A percentile compares a stretch with the other conserved stretches of the same genome.
phyloP scores from a whole-genome alignment of 2,888 invertebrate genomes.

The Scrobipalpa atriplicella region DNA sequence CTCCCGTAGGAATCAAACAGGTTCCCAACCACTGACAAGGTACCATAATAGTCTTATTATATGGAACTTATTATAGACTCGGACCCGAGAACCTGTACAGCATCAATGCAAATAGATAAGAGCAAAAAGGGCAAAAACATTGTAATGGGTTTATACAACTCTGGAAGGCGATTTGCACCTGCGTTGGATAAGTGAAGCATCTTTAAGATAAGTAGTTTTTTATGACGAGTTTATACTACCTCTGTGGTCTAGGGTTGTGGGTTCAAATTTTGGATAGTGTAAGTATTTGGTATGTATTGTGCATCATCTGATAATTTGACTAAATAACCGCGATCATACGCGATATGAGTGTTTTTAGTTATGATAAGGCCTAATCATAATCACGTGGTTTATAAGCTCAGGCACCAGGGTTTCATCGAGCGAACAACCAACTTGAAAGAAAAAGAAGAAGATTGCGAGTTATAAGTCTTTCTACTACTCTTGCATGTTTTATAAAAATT shows the following conservation, averaged over 20 bases:
- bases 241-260: not conserved
- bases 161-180: slow-evolving; percentile 33
- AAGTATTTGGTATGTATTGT: no score
- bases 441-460: no score
- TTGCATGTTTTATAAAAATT: not conserved
- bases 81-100: slow-evolving; percentile 34
- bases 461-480: no score
- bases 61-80: slow-evolving; percentile 36
- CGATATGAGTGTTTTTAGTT: no score
- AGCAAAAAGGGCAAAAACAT: slow-evolving; percentile 31
- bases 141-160: slow-evolving; percentile 38
- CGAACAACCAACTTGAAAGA: no score
- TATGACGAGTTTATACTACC: not conserved
- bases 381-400: no score
- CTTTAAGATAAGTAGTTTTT: slow-evolving; percentile 4
- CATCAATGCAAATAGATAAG: slow-evolving; percentile 28
- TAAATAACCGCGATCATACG: no score
- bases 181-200: slow-evolving; percentile 24
- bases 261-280: no score
- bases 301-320: no score
- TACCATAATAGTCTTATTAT: slow-evolving; percentile 38
- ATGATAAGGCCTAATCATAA: no score
- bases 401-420: no score
- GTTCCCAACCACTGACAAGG: slow-evolving; percentile 40
- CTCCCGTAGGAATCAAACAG: slow-evolving; percentile 39